Percentiles rank a stretch among this genome's conserved stretches.
These are phyloP conservation scores for Sebastes taczanowskii DNA, from an alignment of 2,797 vertebrate species.

Conservation along the genomic window DNA sequence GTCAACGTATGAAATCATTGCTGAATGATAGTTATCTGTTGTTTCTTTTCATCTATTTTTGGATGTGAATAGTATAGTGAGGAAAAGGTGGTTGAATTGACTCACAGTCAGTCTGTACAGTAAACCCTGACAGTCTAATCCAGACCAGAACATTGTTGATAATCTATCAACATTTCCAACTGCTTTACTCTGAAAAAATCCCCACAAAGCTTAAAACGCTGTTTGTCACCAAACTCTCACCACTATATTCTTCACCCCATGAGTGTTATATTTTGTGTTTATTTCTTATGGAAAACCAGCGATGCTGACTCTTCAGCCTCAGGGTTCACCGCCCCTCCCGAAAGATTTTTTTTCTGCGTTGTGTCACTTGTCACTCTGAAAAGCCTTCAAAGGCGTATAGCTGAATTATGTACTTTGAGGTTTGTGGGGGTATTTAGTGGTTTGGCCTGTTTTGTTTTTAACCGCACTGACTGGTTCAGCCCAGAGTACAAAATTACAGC, in stretches of 20 bases:
- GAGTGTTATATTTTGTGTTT: constrained; percentile 36
- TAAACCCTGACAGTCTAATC: constrained; percentile 41
- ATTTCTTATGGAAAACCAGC: constrained; percentile 31
- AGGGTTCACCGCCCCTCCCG: constrained; percentile 19
- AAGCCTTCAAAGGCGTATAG: constrained; percentile 55
- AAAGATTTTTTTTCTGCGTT: constrained; percentile 43
- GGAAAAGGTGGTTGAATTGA: constrained; percentile 27
- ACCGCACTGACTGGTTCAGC: constrained; percentile 20
- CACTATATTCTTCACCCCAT: background rate
- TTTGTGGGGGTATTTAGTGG: constrained; percentile 54
- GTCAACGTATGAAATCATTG: constrained; percentile 42
- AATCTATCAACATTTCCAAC: constrained; percentile 39
- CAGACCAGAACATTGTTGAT: constrained; percentile 40
- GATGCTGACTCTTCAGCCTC: constrained; percentile 24
- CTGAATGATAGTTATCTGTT: constrained; percentile 54
- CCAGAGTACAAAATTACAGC: constrained; percentile 20
- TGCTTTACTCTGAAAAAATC: background rate
- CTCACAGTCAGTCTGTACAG: background rate
- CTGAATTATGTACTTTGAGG: constrained; percentile 56
- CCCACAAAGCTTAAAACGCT: constrained; percentile 16
- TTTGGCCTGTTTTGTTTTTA: constrained; percentile 46
- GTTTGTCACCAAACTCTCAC: constrained; percentile 41
- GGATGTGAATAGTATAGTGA: constrained; percentile 29
- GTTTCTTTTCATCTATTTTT: constrained; percentile 51
- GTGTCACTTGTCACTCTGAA: constrained; percentile 70